Percentiles rank a stretch among this genome's conserved stretches.
Evolutionary conservation across 2,888 invertebrate species (phyloP).

Genomic region (Drosophila pseudotakahashii): DNA sequence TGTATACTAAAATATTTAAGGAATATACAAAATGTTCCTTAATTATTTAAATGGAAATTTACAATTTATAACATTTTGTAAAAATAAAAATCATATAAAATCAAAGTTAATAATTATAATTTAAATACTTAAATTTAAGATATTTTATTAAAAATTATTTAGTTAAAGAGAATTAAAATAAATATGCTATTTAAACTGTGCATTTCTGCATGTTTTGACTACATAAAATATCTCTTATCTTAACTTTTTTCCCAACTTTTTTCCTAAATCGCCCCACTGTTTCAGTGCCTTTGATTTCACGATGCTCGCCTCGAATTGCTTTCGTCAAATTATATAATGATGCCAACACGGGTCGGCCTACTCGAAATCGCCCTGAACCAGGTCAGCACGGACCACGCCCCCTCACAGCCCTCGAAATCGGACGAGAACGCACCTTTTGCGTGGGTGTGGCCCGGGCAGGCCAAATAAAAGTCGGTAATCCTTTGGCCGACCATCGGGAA

Average conservation of each 20-base stretch:
- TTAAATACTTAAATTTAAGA: no score
- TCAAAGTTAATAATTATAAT: no score
- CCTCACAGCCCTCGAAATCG: conserved; percentile 13
- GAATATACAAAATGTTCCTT: neutral
- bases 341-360: conserved; percentile 57
- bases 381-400: conserved; percentile 57
- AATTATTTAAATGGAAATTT: no score
- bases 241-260: neutral
- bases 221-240: no score
- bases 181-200: no score
- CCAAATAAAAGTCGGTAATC: conserved; percentile 68
- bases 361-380: conserved; percentile 12
- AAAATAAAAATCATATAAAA: no score
- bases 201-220: no score
- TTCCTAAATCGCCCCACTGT: conserved; percentile 1
- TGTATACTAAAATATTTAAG: neutral
- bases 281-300: conserved; percentile 56
- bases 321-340: conserved; percentile 80
- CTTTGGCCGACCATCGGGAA: conserved; percentile 51
- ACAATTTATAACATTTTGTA: no score
- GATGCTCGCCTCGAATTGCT: conserved; percentile 28
- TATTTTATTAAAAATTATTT: no score
- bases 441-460: conserved; percentile 65
- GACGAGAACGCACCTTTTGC: conserved; percentile 55
- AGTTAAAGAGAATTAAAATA: no score